These are phyloP conservation scores for Nephrotoma flavescens DNA, from an alignment of 2,888 invertebrate genomes.

Conservation along the genomic window DNA sequence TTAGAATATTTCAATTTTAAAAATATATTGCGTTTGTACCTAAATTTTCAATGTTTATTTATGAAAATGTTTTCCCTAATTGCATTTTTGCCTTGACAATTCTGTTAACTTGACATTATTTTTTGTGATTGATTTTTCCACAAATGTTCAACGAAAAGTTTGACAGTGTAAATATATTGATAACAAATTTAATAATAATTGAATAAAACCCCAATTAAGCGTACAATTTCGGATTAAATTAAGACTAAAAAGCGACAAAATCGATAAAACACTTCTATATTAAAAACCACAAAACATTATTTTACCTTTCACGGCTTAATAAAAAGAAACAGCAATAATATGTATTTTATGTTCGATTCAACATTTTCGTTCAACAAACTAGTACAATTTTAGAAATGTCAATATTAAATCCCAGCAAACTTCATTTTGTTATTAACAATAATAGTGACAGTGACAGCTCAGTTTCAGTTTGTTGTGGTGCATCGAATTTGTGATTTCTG, in stretches of 20 bases:
- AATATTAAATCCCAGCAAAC: neutral
- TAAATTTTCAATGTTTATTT: neutral
- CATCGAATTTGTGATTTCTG: neutral
- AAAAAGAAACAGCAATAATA: neutral
- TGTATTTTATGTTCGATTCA: neutral
- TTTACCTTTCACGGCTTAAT: neutral
- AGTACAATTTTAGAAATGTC: neutral
- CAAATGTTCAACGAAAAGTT: neutral
- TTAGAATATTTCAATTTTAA: neutral
- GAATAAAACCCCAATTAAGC: neutral
- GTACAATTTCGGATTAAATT: neutral
- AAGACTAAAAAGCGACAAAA: neutral
- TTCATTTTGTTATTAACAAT: neutral
- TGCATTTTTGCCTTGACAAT: neutral
- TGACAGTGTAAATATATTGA: neutral
- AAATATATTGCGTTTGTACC: neutral
- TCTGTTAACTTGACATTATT: neutral
- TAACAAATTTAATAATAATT: neutral
- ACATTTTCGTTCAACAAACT: neutral
- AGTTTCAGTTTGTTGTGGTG: neutral
- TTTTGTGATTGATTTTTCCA: neutral
- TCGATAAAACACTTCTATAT: neutral
- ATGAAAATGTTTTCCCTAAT: neutral
- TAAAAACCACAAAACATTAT: neutral
- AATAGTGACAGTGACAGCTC: neutral